phyloP scores from a whole-genome alignment of 2,888 invertebrate species.

The Quadriops clusia region DNA sequence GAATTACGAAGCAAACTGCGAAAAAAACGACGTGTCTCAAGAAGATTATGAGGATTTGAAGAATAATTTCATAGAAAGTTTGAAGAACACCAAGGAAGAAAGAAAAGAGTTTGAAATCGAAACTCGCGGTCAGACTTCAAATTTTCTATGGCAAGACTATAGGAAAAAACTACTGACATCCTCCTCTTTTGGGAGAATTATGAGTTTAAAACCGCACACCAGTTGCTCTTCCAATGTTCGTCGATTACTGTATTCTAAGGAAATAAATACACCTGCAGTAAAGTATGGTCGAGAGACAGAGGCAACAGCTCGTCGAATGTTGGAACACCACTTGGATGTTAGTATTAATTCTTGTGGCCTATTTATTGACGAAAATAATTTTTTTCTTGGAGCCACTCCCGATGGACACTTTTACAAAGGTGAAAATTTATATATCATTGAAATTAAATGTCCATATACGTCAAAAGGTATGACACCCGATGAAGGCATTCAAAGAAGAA shows the following conservation, averaged over 20 bases:
- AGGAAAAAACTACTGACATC: neutral
- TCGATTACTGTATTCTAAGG: neutral
- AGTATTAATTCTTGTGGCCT: neutral
- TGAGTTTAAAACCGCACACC: neutral
- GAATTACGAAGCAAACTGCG: neutral
- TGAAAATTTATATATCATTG: neutral
- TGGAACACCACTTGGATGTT: neutral
- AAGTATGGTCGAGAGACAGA: too few species aligned
- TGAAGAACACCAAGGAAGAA: neutral
- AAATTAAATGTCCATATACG: conserved; percentile 2
- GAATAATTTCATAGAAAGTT: neutral
- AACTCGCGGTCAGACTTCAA: conserved; percentile 1
- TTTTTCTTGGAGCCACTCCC: too few species aligned
- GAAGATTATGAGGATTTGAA: neutral
- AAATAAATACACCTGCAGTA: neutral
- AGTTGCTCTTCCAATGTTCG: conserved; percentile 1
- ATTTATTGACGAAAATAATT: too few species aligned
- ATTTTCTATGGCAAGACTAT: neutral
- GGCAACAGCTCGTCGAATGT: neutral
- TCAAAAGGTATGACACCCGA: too few species aligned
- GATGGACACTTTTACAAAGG: neutral
- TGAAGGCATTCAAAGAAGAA: too few species aligned
- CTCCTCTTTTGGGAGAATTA: too few species aligned
- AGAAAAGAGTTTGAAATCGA: neutral
- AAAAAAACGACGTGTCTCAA: neutral